Evolutionary conservation across 2,113 vertebrate genomes (phyloP).

Genomic region (Ranitomeya variabilis): DNA sequence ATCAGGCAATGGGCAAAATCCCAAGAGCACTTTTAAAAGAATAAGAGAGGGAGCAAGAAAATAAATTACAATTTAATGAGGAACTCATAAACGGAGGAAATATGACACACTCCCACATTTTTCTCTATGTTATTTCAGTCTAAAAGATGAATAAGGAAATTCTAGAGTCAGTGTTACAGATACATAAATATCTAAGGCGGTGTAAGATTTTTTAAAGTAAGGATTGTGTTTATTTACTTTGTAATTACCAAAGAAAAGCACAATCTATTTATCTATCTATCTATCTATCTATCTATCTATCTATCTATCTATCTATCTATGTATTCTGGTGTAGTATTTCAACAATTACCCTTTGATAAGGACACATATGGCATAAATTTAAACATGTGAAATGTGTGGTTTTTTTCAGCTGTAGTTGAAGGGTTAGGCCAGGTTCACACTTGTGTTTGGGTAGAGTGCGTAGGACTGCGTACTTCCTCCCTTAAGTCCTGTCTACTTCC

Average conservation of each 20-base stretch:
- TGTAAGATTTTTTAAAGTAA: background rate
- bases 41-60: no score
- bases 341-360: no score
- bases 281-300: background rate
- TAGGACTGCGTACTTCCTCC: no score
- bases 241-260: background rate
- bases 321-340: no score
- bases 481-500: no score
- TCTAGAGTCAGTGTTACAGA: background rate
- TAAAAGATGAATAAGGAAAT: background rate
- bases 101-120: background rate
- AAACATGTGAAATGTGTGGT: no score
- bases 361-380: no score
- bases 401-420: no score
- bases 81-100: background rate
- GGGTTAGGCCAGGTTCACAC: no score
- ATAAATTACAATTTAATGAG: background rate
- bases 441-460: no score
- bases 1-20: background rate
- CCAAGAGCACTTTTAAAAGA: background rate
- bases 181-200: background rate
- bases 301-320: no score
- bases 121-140: background rate
- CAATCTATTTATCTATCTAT: background rate
- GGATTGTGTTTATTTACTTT: background rate